A percentile compares a stretch with the other conserved stretches of the same genome.
These are phyloP conservation scores for Chrysoperla carnea DNA, from an alignment of 1,140 invertebrate genomes.

Conservation along the genomic window DNA sequence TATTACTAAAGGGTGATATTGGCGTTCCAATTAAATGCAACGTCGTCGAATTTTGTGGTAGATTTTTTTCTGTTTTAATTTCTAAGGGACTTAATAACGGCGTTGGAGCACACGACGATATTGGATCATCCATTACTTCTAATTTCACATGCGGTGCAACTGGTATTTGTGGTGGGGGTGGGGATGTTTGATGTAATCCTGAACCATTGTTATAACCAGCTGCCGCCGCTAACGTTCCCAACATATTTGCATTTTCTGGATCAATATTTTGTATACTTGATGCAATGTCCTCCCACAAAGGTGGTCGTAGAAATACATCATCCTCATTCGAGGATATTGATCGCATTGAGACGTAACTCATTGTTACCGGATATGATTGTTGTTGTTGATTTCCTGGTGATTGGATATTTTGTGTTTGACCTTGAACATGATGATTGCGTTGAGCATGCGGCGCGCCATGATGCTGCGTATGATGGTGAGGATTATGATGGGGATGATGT, in stretches of 20 bases:
- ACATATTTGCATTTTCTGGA: slow-evolving; percentile 74
- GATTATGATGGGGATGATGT: too few relatives aligned
- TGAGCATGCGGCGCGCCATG: neutral
- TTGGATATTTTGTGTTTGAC: neutral
- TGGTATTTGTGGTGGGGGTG: slow-evolving; percentile 1
- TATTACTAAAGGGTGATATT: slow-evolving; percentile 18
- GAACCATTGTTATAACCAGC: neutral
- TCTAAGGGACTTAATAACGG: slow-evolving; percentile 52
- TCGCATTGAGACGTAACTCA: slow-evolving; percentile 32
- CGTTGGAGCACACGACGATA: slow-evolving; percentile 24
- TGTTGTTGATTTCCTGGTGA: neutral
- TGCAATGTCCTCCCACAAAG: slow-evolving; percentile 75
- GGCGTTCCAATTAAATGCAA: slow-evolving; percentile 29
- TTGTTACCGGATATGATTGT: slow-evolving; percentile 13
- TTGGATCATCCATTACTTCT: slow-evolving; percentile 44
- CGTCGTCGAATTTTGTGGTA: slow-evolving; percentile 27
- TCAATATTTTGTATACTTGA: slow-evolving; percentile 76
- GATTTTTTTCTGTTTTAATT: slow-evolving; percentile 45
- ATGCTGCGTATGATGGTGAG: neutral
- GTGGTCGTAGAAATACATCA: slow-evolving; percentile 65
- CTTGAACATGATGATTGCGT: neutral
- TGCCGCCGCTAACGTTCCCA: slow-evolving; percentile 25
- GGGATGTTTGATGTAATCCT: too few relatives aligned
- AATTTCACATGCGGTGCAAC: slow-evolving; percentile 47
- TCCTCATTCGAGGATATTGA: slow-evolving; percentile 31